A percentile compares a stretch with the other conserved stretches of the same genome.
Evolutionary conservation across 1,140 invertebrate species (phyloP).

Genomic region (Drosophila pallidifrons): DNA sequence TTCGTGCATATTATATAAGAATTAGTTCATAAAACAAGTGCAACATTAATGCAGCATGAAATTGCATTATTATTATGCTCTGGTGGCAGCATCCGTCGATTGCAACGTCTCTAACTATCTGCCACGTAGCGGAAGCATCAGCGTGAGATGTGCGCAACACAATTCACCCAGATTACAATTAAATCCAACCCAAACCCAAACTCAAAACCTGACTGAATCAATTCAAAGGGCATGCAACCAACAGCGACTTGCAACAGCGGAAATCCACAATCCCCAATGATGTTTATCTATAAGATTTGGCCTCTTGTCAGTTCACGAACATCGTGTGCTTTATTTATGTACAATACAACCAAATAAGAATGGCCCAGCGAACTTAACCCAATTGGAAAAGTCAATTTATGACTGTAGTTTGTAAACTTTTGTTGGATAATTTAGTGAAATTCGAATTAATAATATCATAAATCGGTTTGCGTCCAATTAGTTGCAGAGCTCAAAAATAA

Average conservation of each 20-base stretch:
- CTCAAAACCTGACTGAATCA: constrained; percentile 43
- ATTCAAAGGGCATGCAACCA: constrained; percentile 57
- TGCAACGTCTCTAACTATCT: neutral
- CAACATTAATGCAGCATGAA: constrained; percentile 61
- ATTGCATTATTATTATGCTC: constrained; percentile 61
- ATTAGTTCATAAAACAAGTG: constrained; percentile 14
- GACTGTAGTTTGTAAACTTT: neutral
- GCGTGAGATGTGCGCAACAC: constrained; percentile 37
- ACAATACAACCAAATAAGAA: constrained; percentile 2
- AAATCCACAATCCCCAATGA: constrained; percentile 53
- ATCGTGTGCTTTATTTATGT: constrained; percentile 11
- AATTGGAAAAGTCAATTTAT: constrained; percentile 15
- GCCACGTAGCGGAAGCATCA: constrained; percentile 54
- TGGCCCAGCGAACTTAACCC: constrained; percentile 6
- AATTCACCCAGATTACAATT: constrained; percentile 47
- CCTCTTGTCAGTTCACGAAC: constrained; percentile 44
- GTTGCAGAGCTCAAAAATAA: neutral
- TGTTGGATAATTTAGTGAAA: neutral
- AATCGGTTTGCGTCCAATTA: neutral
- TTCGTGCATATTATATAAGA: constrained; percentile 54
- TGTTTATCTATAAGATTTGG: constrained; percentile 57
- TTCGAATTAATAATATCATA: neutral
- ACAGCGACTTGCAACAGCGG: constrained; percentile 52
- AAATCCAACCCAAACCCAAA: constrained; percentile 4
- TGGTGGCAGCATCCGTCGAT: constrained; percentile 33